A percentile compares a stretch with the other conserved stretches of the same genome.
phyloP scores from a whole-genome alignment of 2,797 vertebrate species.

The Peromyscus attwateri region DNA sequence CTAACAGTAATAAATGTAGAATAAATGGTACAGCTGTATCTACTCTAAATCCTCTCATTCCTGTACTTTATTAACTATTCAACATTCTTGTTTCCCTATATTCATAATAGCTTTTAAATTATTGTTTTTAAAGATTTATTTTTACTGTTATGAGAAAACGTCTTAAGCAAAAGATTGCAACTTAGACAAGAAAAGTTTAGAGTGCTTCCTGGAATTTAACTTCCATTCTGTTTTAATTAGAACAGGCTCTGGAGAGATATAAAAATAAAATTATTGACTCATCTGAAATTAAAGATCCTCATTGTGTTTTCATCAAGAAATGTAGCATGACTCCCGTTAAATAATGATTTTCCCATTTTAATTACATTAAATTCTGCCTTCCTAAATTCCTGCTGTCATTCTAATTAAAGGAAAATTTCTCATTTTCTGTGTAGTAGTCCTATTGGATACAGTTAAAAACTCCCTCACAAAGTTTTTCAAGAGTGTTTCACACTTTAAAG shows the following conservation, averaged over 20 bases:
- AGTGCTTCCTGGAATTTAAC: constrained; percentile 45
- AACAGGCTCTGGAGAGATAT: constrained; percentile 61
- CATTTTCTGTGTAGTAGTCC: constrained; percentile 27
- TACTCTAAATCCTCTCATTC: neutral
- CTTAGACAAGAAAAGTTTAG: constrained; percentile 8
- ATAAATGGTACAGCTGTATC: neutral
- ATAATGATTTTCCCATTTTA: constrained; percentile 76
- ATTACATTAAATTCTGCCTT: constrained; percentile 74
- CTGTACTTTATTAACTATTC: neutral
- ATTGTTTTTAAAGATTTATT: neutral
- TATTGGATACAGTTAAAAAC: neutral
- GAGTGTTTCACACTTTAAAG: constrained; percentile 3
- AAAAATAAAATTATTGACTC: constrained; percentile 80
- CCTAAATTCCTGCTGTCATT: constrained; percentile 63
- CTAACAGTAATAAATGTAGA: neutral
- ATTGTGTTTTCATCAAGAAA: constrained; percentile 68
- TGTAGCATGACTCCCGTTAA: constrained; percentile 59
- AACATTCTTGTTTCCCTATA: neutral
- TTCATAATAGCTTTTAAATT: neutral
- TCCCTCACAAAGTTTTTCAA: neutral
- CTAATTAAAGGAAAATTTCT: constrained; percentile 67
- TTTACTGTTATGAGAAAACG: neutral
- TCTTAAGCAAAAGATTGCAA: constrained; percentile 16
- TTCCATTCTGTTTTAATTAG: constrained; percentile 69
- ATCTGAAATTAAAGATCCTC: constrained; percentile 75